A percentile compares a stretch with the other conserved stretches of the same genome.
Evolutionary conservation across 2,888 invertebrate genomes (phyloP).

Genomic region (Drosophila gaucha): DNA sequence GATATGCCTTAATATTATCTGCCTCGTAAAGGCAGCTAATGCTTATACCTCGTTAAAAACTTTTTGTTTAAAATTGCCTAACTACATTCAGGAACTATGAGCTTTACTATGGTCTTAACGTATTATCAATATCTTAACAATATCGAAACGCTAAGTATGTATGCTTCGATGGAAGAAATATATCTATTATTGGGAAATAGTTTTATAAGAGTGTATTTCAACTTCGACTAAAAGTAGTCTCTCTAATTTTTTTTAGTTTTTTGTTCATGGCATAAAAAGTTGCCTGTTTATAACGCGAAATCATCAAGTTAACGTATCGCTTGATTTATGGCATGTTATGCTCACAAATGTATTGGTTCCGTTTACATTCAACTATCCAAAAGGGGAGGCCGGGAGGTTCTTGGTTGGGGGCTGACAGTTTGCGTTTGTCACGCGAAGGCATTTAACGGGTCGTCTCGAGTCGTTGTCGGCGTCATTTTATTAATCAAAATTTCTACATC

Average conservation of each 20-base stretch:
- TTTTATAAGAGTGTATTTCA: neutral
- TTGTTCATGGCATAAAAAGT: slow-evolving; percentile 54
- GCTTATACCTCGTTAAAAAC: no score
- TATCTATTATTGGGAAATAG: no score
- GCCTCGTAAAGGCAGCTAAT: no score
- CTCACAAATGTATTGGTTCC: slow-evolving; percentile 76
- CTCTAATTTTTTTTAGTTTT: slow-evolving; percentile 18
- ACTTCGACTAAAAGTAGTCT: neutral
- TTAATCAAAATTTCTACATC: slow-evolving; percentile 64
- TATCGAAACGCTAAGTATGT: no score
- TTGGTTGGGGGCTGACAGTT: slow-evolving; percentile 59
- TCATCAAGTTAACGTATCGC: slow-evolving; percentile 75
- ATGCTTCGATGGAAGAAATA: no score
- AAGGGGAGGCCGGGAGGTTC: neutral
- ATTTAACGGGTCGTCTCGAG: slow-evolving; percentile 58
- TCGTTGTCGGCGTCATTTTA: slow-evolving; percentile 58
- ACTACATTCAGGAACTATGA: no score
- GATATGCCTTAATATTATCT: no score
- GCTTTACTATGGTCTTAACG: no score
- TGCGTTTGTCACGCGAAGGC: slow-evolving; percentile 77
- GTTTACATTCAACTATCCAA: slow-evolving; percentile 53
- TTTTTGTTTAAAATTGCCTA: no score
- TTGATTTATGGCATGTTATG: slow-evolving; percentile 73
- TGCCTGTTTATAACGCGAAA: slow-evolving; percentile 78
- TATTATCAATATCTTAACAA: no score